A percentile compares a stretch with the other conserved stretches of the same genome.
Conservation (phyloP, 2,797 vertebrate genomes). For the Manis pentadactyla region DNA sequence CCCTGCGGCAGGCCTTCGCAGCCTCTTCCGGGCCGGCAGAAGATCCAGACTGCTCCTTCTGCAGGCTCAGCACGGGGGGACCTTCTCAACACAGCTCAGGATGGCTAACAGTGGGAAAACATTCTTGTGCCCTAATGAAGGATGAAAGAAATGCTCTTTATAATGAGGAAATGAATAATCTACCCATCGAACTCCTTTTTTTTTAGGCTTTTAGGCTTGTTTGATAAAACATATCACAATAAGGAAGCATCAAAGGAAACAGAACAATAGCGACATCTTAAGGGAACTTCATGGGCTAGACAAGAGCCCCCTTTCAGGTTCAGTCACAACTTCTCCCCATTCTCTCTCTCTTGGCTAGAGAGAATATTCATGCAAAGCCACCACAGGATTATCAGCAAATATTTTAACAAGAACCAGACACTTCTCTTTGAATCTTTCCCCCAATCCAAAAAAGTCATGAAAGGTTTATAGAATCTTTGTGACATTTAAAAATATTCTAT, state of each 20-base stretch:
- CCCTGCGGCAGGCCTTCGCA: too few relatives aligned
- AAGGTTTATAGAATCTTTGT: neutral
- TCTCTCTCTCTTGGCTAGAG: neutral
- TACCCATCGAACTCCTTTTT: slow-evolving; percentile 22
- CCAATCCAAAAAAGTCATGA: neutral
- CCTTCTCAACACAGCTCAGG: neutral
- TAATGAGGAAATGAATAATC: slow-evolving; percentile 31
- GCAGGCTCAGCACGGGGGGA: neutral
- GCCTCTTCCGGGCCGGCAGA: neutral
- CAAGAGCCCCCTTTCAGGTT: neutral
- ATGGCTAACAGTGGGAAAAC: neutral
- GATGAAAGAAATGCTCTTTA: slow-evolving; percentile 46
- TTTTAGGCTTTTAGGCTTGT: neutral
- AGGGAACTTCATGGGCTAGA: neutral
- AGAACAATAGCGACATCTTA: neutral
- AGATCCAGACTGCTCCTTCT: neutral
- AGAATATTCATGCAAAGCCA: neutral
- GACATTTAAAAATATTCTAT: neutral
- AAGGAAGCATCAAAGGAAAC: neutral
- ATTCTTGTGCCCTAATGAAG: neutral
- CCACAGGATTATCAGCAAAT: neutral
- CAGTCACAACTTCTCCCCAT: neutral
- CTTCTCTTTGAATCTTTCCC: neutral
- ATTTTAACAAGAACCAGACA: neutral
- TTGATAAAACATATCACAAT: neutral